Evolutionary conservation across 2,113 vertebrate genomes (phyloP), one percentile per base, ranked within the genome.

Genomic region (Cheilinus undulatus): DNA sequence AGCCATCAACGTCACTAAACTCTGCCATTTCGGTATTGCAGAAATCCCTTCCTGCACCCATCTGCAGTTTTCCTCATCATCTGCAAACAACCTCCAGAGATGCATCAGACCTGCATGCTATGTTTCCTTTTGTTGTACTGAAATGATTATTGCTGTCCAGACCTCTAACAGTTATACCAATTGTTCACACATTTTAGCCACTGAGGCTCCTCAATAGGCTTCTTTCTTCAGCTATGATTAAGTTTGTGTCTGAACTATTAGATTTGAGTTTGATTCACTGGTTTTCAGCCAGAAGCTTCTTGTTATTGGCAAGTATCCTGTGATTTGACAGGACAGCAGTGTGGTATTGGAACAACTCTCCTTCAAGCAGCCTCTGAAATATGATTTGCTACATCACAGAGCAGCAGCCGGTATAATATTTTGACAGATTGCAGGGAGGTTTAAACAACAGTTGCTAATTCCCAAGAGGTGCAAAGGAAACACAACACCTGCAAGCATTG

Each of bases 191-290:
- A 36, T 1, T 2, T 63, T 45, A 20, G 43, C 72, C 40, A 40
- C 65, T 22, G 69, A 64, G 56, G 57, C 67, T 67, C 58, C 59
- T 68, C 59, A 26, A 10, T 50, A 46, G 70, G 22, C 49, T 59
- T 45, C 57, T 57, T 76, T 68, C 67, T 80, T 50, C 56, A 43
- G 53, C 72, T 51, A 56, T 82, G 69, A 88, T 88, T 81, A 36
- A 7, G 76, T 86, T 90, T 82, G 67, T 66, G 56, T 82, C 32
- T 51, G 49, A 84, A 56, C 27, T 79, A 82, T 86, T 89, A 83
- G 69, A 89, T 89, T 73, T 53, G 36, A 57, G 53, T 73, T 76
- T 66, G 73, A 66, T 68, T 72, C 72, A 69, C 52, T 50, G 77
- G 80, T 88, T 80, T 80, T 32, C 40, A 32, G 80, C 69, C 65